Percentiles rank a stretch among this genome's conserved stretches.
Evolutionary conservation across 2,888 invertebrate species (phyloP).

Genomic region (Antitype chi): DNA sequence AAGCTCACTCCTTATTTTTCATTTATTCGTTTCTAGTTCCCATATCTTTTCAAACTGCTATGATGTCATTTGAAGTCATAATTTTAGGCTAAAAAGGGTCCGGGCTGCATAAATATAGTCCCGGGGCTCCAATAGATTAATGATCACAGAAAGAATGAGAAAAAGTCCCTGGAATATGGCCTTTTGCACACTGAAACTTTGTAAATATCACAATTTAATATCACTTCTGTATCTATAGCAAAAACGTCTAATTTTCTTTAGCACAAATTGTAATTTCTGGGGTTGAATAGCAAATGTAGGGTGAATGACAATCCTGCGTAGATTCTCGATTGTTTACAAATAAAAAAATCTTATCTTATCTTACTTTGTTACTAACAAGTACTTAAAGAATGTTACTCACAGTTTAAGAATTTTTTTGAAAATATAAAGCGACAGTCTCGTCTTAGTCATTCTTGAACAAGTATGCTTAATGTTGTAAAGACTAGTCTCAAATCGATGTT

Average conservation of each 20-base stretch:
- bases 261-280: constrained; percentile 58
- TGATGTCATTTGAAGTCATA: background rate
- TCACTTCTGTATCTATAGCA: constrained; percentile 44
- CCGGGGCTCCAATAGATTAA: background rate
- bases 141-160: constrained; percentile 54
- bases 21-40: background rate
- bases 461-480: background rate
- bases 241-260: constrained; percentile 60
- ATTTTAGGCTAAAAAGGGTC: background rate
- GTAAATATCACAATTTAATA: constrained; percentile 52
- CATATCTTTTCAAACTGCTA: background rate
- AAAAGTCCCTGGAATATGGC: background rate
- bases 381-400: background rate
- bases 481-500: background rate
- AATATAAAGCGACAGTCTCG: background rate
- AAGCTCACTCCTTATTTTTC: background rate
- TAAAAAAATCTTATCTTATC: too few species aligned
- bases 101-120: constrained; percentile 26
- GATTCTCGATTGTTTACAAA: background rate
- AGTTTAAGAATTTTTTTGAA: background rate
- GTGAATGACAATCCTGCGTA: constrained; percentile 25
- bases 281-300: constrained; percentile 52
- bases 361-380: background rate
- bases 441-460: background rate
- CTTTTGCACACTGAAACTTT: constrained; percentile 28